Evolutionary conservation across 2,888 invertebrate species (phyloP).

Genomic region (Ormyrus labotus): DNA sequence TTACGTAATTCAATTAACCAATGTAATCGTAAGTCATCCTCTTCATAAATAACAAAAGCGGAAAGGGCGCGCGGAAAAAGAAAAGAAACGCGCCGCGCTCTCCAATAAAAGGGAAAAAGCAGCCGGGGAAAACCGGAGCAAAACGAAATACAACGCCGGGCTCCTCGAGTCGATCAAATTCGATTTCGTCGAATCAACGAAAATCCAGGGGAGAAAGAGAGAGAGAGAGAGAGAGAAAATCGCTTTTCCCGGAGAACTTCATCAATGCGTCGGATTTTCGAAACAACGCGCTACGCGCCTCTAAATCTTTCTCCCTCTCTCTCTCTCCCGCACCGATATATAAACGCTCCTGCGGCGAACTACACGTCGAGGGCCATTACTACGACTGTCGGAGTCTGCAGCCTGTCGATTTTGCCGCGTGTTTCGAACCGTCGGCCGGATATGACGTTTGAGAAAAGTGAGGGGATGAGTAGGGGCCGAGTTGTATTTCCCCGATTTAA

Average conservation of each 20-base stretch:
- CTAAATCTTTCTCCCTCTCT: conserved; percentile 18
- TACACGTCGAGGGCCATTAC: conserved; percentile 18
- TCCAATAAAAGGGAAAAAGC: too few species aligned
- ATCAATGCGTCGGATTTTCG: conserved; percentile 47
- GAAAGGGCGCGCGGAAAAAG: neutral
- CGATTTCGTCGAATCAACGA: conserved; percentile 36
- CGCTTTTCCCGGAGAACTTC: conserved; percentile 38
- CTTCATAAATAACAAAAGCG: neutral
- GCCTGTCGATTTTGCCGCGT: neutral
- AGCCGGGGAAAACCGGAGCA: too few species aligned
- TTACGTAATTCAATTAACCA: too few species aligned
- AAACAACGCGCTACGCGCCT: conserved; percentile 24
- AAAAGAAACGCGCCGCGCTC: too few species aligned
- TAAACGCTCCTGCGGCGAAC: too few species aligned
- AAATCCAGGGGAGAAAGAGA: conserved; percentile 20
- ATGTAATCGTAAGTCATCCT: too few species aligned
- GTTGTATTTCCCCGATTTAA: too few species aligned
- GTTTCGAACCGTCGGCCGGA: neutral
- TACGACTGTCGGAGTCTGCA: neutral
- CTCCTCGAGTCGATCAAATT: conserved; percentile 32
- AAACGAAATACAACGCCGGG: too few species aligned
- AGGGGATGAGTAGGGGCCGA: too few species aligned
- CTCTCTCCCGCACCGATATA: too few species aligned
- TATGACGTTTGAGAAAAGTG: too few species aligned
- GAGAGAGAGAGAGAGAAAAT: conserved; percentile 16